Base-by-base conservation (phyloP, 2,888 invertebrate species). In the Xylota sylvarum region DNA sequence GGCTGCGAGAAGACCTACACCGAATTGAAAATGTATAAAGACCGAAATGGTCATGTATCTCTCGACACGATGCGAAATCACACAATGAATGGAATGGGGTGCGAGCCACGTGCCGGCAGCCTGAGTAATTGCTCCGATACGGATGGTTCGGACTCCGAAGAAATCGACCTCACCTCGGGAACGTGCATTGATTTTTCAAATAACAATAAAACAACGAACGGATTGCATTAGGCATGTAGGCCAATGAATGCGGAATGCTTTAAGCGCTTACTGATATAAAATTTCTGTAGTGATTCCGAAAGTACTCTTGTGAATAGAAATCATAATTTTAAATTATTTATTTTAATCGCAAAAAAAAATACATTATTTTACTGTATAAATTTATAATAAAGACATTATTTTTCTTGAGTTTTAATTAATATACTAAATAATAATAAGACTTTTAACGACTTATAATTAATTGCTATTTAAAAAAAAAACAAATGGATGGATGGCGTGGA, bases 111-210 rank as follows among this genome's bases (percentile, higher is more conserved):
- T 32, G 87, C 78, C 40, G 87, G 90, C 27, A 89, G 89, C 19
- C 79, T 91, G 37, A 90, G 89, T 30, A 90, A 90, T 60, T 89
- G 89, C 65, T 92, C 91, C 0, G 91, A 91, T 74, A 90, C 90
- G 9, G 92, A 92, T 88, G 92, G 92, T 55, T 92, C 93, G 0
- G 92, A 92, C 86, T 93, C 92, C 0, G 92, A 92, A 88, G 92
- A 93, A 89, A 93, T 93, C 64, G 92, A 93, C 89, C 89, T 93
- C 46, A 93, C 92, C 5, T 92, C 92, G 14, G 92, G 92, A 48
- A 90, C 92, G 76, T 93, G 93, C 89, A 92, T 93, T 87, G 93
- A 93, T 89, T 93, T 92, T 87, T 93, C 93, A 5, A 91, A 91
- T 86, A 92, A 90, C 88, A 91, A 90, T 87, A 92, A 92, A 62